Base-by-base conservation (phyloP, 2,113 vertebrate species). In the Neomonachus schauinslandi region DNA sequence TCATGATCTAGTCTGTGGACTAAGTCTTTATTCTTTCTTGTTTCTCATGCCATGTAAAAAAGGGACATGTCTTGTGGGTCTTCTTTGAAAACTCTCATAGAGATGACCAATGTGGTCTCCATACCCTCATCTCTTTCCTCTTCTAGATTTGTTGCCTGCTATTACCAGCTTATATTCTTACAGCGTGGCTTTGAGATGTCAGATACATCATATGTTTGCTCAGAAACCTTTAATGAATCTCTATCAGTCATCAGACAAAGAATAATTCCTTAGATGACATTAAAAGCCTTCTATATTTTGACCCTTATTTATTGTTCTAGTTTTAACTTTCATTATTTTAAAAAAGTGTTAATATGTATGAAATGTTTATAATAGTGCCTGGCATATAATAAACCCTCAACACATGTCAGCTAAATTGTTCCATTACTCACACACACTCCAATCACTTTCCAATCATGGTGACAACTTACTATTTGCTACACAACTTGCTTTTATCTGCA, bases 241-340 rank as follows among this genome's bases (percentile, higher is more conserved):
- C 31, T 19, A 42, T 76, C 19, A n/a, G 19, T n/a, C 46, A 55
- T 24, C 53, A 83, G 42, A 69, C 71, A 69, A 89, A 81, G 53
- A 92, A 63, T 67, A 81, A 53, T 83, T 77, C 21, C 39, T 63
- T 83, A 69, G 67, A 36, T 77, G 36, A 72, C 22, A 59, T 65
- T 89, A 22, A 83, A 51, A 71, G 19, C 18, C 24, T 46, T 93
- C 55, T 26, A 26, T 36, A 42, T 86, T 85, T 93, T 80, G 31
- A 85, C 49, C 4, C 18, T n/a, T 85, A 24, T 49, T 92, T 65
- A 65, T 72, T 80, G 67, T 87, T 67, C 31, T 87, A 72, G 18
- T 28, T 93, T 85, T 89, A 65, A 53, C 19, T 90, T 81, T 86
- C 63, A 36, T 86, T 65, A 86, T 74, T 97, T 91, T 95, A 18